phyloP scores from a whole-genome alignment of 1,140 invertebrate genomes.

The Polyergus mexicanus region DNA sequence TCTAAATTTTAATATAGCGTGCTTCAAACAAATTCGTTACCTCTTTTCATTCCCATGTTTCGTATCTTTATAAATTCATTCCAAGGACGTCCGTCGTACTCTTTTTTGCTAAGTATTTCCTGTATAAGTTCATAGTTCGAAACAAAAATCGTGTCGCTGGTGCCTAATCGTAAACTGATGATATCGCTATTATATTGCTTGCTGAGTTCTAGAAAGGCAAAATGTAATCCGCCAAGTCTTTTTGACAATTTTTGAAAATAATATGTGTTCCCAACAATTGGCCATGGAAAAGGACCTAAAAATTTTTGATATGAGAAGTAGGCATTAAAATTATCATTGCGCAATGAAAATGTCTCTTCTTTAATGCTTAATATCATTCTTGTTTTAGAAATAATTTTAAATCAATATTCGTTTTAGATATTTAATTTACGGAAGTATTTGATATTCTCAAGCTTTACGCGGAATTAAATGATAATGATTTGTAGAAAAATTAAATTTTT shows the following conservation, averaged over 20 bases:
- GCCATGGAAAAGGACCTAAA: conserved; percentile 89
- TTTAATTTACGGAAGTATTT: no score
- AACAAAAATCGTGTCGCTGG: conserved; percentile 88
- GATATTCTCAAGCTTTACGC: no score
- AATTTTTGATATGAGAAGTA: conserved; percentile 13
- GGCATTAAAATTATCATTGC: not conserved
- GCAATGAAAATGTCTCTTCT: no score
- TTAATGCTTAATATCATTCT: no score
- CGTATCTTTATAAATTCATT: conserved; percentile 91
- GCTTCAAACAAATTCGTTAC: conserved; percentile 75
- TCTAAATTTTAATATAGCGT: not conserved
- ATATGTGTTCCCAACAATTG: conserved; percentile 89
- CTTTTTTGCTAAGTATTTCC: conserved; percentile 88
- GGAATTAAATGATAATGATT: no score
- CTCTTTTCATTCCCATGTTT: conserved; percentile 90
- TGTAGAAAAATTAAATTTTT: no score
- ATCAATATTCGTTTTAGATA: no score
- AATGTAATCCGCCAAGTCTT: conserved; percentile 88
- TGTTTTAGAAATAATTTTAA: no score
- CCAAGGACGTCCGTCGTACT: conserved; percentile 91
- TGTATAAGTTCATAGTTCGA: conserved; percentile 88
- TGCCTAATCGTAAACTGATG: conserved; percentile 90
- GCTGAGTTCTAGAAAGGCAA: conserved; percentile 88
- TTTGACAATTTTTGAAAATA: conserved; percentile 87
- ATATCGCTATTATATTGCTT: conserved; percentile 89